Percentiles rank a stretch among this genome's conserved stretches.
phyloP scores from a whole-genome alignment of 2,797 vertebrate species.

The Crenichthys baileyi region DNA sequence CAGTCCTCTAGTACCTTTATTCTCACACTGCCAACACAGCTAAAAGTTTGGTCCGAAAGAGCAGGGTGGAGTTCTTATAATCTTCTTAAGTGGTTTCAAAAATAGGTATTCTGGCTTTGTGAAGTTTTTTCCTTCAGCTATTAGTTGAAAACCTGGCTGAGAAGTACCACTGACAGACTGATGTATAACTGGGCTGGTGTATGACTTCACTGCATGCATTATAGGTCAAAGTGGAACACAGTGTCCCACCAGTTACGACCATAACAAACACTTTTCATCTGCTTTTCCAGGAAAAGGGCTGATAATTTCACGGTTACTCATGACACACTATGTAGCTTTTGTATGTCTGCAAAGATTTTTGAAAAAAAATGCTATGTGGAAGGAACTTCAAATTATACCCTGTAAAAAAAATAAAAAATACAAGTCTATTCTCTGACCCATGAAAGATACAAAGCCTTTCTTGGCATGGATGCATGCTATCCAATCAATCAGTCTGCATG shows the following conservation, averaged over 20 bases:
- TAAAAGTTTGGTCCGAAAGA: neutral
- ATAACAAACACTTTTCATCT: neutral
- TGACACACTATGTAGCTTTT: neutral
- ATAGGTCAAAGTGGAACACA: neutral
- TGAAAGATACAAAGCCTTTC: conserved; percentile 1
- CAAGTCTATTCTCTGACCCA: conserved; percentile 1
- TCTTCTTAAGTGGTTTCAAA: neutral
- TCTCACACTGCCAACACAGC: neutral
- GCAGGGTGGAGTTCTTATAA: neutral
- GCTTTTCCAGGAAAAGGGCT: neutral
- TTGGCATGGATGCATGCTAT: neutral
- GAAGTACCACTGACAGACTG: no score
- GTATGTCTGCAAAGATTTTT: neutral
- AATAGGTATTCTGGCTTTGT: neutral
- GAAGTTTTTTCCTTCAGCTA: neutral
- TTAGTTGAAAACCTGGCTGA: neutral
- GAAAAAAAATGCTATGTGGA: neutral
- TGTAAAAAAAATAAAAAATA: no score
- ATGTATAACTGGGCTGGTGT: no score
- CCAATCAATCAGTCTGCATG: neutral
- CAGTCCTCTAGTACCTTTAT: neutral
- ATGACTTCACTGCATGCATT: no score
- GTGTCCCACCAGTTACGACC: neutral
- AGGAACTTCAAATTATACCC: no score
- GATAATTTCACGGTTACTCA: neutral